Percentiles rank a stretch among this genome's conserved stretches.
Conservation (phyloP, 1,140 invertebrate genomes). For the Microplitis demolitor region DNA sequence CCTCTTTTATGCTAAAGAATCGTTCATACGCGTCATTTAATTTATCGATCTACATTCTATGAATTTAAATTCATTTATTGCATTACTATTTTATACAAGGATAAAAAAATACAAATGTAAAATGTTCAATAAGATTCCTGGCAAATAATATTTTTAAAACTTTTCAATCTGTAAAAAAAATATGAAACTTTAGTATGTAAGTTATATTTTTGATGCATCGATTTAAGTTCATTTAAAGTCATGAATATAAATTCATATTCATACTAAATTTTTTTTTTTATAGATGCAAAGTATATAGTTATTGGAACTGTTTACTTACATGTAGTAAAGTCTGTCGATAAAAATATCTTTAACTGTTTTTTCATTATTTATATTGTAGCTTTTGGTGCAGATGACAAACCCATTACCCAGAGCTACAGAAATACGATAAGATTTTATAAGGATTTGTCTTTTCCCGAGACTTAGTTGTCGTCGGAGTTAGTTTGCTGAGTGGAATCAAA, state of each 20-base stretch:
- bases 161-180: no score
- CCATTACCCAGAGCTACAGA: conserved; percentile 1
- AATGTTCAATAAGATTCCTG: no score
- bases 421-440: conserved; percentile 19
- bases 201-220: no score
- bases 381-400: conserved; percentile 4
- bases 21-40: not conserved
- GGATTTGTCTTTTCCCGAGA: not conserved
- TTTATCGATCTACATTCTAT: not conserved
- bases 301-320: no score
- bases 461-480: conserved; percentile 1
- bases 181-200: no score
- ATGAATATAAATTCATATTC: not conserved
- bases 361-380: not conserved
- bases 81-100: not conserved
- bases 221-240: not conserved
- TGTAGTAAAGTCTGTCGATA: not conserved
- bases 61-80: not conserved
- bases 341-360: not conserved
- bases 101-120: no score
- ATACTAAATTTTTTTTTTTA: not conserved
- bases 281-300: not conserved
- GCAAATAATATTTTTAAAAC: no score
- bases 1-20: not conserved
- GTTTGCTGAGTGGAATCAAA: conserved; percentile 21